Evolutionary conservation across 1,140 invertebrate genomes (phyloP).

Genomic region (Drosophila bocqueti): DNA sequence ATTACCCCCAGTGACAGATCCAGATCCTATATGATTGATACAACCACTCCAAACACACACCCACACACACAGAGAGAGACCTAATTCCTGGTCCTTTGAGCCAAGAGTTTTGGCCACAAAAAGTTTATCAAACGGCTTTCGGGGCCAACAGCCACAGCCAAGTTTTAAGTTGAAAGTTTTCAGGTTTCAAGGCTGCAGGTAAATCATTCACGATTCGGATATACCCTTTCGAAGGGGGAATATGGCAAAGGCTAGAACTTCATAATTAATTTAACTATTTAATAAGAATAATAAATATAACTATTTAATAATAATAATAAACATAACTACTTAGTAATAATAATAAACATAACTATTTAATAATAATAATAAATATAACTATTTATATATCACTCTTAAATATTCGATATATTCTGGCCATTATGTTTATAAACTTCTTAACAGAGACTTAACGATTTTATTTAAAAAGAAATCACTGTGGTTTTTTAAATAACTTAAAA

Average conservation of each 20-base stretch:
- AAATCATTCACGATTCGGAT: background rate
- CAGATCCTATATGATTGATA: slow-evolving; percentile 36
- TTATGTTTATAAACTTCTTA: background rate
- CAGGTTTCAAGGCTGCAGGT: background rate
- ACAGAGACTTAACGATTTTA: background rate
- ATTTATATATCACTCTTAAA: background rate
- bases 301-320: no score
- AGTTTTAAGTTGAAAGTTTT: slow-evolving; percentile 4
- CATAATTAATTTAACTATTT: no score
- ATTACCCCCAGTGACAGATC: slow-evolving; percentile 31
- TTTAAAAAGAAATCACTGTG: no score
- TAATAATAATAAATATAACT: no score
- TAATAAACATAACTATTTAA: no score
- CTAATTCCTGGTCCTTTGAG: background rate
- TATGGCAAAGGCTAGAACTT: no score
- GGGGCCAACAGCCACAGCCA: slow-evolving; percentile 14
- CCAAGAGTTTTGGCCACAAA: slow-evolving; percentile 22
- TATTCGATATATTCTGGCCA: background rate
- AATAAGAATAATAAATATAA: no score
- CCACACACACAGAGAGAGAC: background rate
- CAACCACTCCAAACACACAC: background rate
- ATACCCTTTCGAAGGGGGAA: background rate
- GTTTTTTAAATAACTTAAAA: background rate
- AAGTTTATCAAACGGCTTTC: slow-evolving; percentile 41
- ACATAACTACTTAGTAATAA: no score